A percentile compares a stretch with the other conserved stretches of the same genome.
Conservation (phyloP, 2,888 invertebrate genomes). For the Xiphydria camelus region DNA sequence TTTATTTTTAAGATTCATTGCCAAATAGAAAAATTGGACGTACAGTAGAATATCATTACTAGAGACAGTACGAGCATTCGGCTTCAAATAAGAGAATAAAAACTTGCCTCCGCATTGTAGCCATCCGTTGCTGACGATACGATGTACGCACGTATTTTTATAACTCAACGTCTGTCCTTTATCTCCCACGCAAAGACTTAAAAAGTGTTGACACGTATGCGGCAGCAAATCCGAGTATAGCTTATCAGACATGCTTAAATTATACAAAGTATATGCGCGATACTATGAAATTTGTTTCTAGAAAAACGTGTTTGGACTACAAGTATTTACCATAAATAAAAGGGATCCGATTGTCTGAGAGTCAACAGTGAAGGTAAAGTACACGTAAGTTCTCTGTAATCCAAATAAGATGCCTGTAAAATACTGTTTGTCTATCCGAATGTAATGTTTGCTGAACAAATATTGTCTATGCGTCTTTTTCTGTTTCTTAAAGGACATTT, state of each 20-base stretch:
- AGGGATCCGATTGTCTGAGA: slow-evolving; percentile 59
- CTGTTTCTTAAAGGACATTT: too few relatives aligned
- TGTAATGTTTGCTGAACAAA: too few relatives aligned
- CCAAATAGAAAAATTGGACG: too few relatives aligned
- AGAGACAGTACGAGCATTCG: too few relatives aligned
- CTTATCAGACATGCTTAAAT: slow-evolving; percentile 47
- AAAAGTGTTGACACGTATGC: slow-evolving; percentile 63
- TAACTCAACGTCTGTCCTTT: slow-evolving; percentile 51
- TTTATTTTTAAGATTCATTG: too few relatives aligned
- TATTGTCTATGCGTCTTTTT: too few relatives aligned
- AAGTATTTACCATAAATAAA: slow-evolving; percentile 63
- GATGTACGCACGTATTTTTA: slow-evolving; percentile 28
- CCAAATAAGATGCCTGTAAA: slow-evolving; percentile 15
- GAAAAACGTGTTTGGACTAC: too few relatives aligned
- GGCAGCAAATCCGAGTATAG: slow-evolving; percentile 66
- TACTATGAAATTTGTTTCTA: slow-evolving; percentile 4
- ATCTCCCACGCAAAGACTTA: slow-evolving; percentile 60
- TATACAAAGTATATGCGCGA: slow-evolving; percentile 1
- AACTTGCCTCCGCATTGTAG: slow-evolving; percentile 67
- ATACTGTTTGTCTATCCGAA: too few relatives aligned
- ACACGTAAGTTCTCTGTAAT: slow-evolving; percentile 64
- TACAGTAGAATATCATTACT: too few relatives aligned
- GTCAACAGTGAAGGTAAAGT: slow-evolving; percentile 62
- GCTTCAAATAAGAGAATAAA: not conserved
- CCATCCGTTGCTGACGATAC: slow-evolving; percentile 72